Evolutionary conservation across 2,113 vertebrate species (phyloP), one percentile per base, ranked within the genome.

Genomic region (Tetraodon nigroviridis): DNA sequence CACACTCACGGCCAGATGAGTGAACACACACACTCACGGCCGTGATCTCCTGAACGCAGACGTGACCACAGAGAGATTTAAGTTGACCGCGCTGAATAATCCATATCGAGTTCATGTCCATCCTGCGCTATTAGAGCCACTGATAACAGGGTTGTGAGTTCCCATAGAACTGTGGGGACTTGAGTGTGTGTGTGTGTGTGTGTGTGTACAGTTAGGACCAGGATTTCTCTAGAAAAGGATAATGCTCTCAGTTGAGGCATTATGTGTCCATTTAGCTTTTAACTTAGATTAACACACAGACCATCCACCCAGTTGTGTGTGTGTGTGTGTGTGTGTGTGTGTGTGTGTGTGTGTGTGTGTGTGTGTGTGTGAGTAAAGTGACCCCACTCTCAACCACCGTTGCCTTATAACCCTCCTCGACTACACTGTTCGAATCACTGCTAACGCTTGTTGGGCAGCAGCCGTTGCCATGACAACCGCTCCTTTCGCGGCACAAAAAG

Each of bases 211-310:
- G 6, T 15, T 15, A 6, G 37, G 32, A 62, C 65, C 67, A 67
- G 74, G 77, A 87, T 88, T 84, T 86, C 66, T 69, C 75, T 79
- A 78, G 81, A 72, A 73, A 80, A 79, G 77, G 84, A 87, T 87
- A 86, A 91, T 86, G 58, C 75, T 82, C 69, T 87, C 74, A 80
- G 78, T 78, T 10, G 37, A 85, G 77, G 84, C 73, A 84, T 89
- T 90, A 91, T 84, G 74, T 71, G 44, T 89, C 87, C 87, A 90
- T 88, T 88, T 87, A 89, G 83, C 80, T 87, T 89, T 91, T 87
- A 89, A 80, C 82, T 83, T 89, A 87, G 90, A 89, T 90, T 88
- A 88, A 90, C 78, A 81, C 56, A 74, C 69, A 69, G 70, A 53
- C 64, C 61, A 57, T 67, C 51, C 61, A 20, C 61, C 54, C 13